Evolutionary conservation across 1,140 invertebrate genomes (phyloP), one percentile per base, ranked within the genome.

Genomic region (Popillia japonica): DNA sequence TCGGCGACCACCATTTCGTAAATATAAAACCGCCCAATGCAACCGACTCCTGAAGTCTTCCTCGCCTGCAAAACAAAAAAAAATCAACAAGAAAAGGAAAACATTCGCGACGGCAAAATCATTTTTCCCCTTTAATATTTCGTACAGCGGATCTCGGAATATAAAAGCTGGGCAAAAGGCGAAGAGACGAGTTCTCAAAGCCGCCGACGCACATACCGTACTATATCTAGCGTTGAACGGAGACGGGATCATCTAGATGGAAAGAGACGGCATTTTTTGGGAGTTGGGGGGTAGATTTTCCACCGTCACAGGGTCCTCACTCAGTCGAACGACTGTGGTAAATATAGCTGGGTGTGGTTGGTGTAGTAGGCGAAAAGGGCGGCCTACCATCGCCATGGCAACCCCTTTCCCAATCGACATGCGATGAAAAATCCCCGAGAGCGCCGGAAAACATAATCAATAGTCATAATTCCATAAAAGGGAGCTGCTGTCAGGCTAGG

Each of bases 291-390:
- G 48, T 55, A 7, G 48, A 55, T 55, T 55, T 55, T 14, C 48
- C 48, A 17, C 48, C 48, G 48, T 55, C 17, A 17, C 17, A 17
- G 48, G 61, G 11, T 27, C 10, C 11, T 22, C 22, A 2, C 61
- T 68, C 61, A 22, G 61, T 23, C 61, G 61, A 74, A 27, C 72
- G 73, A 80, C 78, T 59, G 78, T 80, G 77, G 80, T 79, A 79
- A 82, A 82, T 83, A 80, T 79, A 79, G 77, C 78, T 83, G 83
- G 83, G 83, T 83, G 83, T 84, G 83, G 83, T 84, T 84, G 83
- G 80, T 61, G 27, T 34, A 34, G 27, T 34, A 80, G 80, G 79
- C 79, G 22, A 68, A 68, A 77, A 78, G 84, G 81, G 83, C 80
- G 81, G 80, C 17, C 17, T 14, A n/a, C 14, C 83, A 84, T 84